phyloP scores from a whole-genome alignment of 2,113 vertebrate genomes.

The Dicrurus megarhynchus region DNA sequence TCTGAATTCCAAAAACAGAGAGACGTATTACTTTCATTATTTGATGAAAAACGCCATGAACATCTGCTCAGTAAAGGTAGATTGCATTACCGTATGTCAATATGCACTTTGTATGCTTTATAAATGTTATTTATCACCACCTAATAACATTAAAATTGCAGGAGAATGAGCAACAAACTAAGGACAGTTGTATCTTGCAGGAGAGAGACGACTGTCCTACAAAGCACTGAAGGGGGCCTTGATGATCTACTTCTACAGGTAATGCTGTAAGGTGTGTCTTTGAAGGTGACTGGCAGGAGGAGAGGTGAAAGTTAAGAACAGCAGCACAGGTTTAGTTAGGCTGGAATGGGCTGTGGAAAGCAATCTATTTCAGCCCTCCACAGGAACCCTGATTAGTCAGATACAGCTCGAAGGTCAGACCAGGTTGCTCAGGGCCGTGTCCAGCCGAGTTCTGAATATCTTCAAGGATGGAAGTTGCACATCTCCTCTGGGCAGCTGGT shows the following conservation, averaged over 20 bases:
- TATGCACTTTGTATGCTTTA: not conserved
- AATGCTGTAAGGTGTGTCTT: not conserved
- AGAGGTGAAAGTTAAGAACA: not conserved
- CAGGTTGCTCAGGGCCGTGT: not conserved
- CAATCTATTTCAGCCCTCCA: not conserved
- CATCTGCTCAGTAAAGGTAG: slow-evolving; percentile 91
- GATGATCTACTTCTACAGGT: slow-evolving; percentile 99
- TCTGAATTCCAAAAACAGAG: slow-evolving; percentile 85
- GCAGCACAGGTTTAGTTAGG: not conserved
- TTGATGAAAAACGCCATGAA: slow-evolving; percentile 91
- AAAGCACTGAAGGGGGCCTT: slow-evolving; percentile 89
- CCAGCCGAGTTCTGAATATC: not conserved
- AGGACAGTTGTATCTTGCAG: slow-evolving; percentile 58
- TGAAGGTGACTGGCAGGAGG: not conserved
- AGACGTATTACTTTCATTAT: slow-evolving; percentile 84
- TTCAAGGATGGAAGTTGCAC: not conserved
- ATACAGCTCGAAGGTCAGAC: not conserved
- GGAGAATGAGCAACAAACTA: not conserved
- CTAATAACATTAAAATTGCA: not conserved
- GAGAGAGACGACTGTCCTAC: slow-evolving; percentile 85
- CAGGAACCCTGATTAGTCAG: not conserved
- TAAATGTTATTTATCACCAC: not conserved
- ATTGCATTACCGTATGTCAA: not conserved
- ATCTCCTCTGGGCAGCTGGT: not conserved
- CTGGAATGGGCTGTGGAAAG: not conserved